A percentile compares a stretch with the other conserved stretches of the same genome.
These are phyloP conservation scores for Mamestra brassicae DNA, from an alignment of 2,888 invertebrate genomes.

Conservation along the genomic window DNA sequence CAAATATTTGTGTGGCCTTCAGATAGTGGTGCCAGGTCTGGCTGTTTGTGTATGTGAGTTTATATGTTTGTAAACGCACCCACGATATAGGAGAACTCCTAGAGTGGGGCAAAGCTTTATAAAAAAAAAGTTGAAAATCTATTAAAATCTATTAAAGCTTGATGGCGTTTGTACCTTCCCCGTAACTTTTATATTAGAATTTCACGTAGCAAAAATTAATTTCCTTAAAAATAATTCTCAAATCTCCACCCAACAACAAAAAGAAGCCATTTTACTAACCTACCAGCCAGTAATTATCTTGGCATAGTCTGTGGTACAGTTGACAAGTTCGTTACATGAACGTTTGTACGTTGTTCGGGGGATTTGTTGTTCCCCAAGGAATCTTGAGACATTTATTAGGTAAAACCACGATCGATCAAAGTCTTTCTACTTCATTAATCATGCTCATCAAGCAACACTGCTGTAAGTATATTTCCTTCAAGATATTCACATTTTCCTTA, in stretches of 20 bases:
- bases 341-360: constrained; percentile 69
- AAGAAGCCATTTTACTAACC: constrained; percentile 6
- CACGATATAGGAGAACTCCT: no score
- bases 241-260: neutral
- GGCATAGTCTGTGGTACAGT: constrained; percentile 55
- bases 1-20: no score
- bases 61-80: no score
- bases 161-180: no score
- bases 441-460: constrained; percentile 84
- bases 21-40: no score
- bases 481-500: constrained; percentile 82
- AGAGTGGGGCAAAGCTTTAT: no score
- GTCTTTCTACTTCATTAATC: constrained; percentile 89
- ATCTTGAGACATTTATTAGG: constrained; percentile 85
- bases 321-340: constrained; percentile 76
- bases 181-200: neutral
- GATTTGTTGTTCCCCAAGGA: constrained; percentile 75
- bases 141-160: no score
- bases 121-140: no score
- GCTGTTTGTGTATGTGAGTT: no score
- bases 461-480: constrained; percentile 79
- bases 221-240: neutral
- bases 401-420: constrained; percentile 89
- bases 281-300: constrained; percentile 24
- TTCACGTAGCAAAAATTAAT: neutral